Conservation (phyloP, 2,888 invertebrate genomes). For the Aleiodes alternator region DNA sequence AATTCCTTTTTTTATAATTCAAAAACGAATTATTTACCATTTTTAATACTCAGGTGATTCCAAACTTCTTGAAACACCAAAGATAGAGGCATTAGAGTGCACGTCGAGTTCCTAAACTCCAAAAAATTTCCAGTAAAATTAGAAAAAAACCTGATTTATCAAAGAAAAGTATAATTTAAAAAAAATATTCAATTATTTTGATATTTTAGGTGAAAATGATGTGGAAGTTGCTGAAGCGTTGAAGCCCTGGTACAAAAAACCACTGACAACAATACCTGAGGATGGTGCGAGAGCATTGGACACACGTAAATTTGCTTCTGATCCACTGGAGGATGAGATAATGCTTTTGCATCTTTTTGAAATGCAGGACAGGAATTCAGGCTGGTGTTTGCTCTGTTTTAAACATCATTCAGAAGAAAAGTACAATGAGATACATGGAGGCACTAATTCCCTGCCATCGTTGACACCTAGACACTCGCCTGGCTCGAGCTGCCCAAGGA, state of each 20-base stretch:
- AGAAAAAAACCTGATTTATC: neutral
- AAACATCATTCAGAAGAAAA: slow-evolving; percentile 65
- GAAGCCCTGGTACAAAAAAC: slow-evolving; percentile 66
- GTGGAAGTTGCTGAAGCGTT: slow-evolving; percentile 80
- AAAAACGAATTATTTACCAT: neutral
- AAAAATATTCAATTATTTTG: neutral
- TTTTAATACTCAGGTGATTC: slow-evolving; percentile 11
- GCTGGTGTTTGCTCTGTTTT: slow-evolving; percentile 66
- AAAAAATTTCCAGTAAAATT: neutral
- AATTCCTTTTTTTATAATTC: neutral
- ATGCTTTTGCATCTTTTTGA: slow-evolving; percentile 79
- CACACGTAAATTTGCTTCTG: slow-evolving; percentile 61
- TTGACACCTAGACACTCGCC: neutral
- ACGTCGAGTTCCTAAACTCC: neutral
- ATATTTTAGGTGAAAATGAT: slow-evolving; percentile 80
- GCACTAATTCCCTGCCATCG: neutral
- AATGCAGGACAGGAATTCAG: slow-evolving; percentile 73
- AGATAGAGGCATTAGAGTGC: neutral
- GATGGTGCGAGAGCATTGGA: slow-evolving; percentile 58
- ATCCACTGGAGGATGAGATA: slow-evolving; percentile 77
- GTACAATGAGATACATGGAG: slow-evolving; percentile 2
- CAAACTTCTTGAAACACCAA: neutral
- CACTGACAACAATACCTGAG: slow-evolving; percentile 60
- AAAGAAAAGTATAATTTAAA: neutral
- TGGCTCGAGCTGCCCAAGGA: neutral